Evolutionary conservation across 2,797 vertebrate genomes (phyloP), one percentile per base, ranked within the genome.

Genomic region (Platalea minor): DNA sequence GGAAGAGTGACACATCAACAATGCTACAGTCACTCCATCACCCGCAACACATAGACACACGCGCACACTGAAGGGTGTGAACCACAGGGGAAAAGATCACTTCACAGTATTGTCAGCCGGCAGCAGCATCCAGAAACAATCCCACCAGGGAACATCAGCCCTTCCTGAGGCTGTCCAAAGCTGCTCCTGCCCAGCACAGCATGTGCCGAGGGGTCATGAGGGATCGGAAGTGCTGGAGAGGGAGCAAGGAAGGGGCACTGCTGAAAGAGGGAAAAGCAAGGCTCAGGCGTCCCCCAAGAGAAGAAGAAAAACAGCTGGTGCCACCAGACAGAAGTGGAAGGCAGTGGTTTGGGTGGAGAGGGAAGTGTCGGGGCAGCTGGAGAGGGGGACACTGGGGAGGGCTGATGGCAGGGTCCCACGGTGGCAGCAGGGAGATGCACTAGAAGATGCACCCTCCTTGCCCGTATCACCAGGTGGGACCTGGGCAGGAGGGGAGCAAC

Each of bases 181-280:
- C 43, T 53, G 17, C 25, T 87, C 20, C 43, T 79, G 50, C 39
- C 20, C 2, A 2, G 39, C 43, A n/a, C 0, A 11, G n/a, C 1
- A 0, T 9, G 46, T 18, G 12, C 28, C 0, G 0, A 54, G 39
- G 28, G 21, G 16, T 67, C 67, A 67, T 2, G 4, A 29, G 48
- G 61, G 21, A 63, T 48, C 33, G 41, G 28, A 45, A 73, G 14
- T 23, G 37, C 53, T 67, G 48, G 51, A 61, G 63, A 87, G 39
- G 61, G 24, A 54, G 10, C 33, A 43, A 83, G 70, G 54, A 94
- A 63, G 3, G 1, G 53, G 20, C 67, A n/a, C n/a, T 59, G 73
- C 9, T 79, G n/a, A 51, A 82, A 65, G 35, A 72, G 35, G 26
- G 25, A 69, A 68, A 88, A 70, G 29, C 29, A 45, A 48, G 46